A percentile compares a stretch with the other conserved stretches of the same genome.
These are phyloP conservation scores for Cephalopterus ornatus DNA, from an alignment of 2,113 vertebrate species.

Conservation along the genomic window DNA sequence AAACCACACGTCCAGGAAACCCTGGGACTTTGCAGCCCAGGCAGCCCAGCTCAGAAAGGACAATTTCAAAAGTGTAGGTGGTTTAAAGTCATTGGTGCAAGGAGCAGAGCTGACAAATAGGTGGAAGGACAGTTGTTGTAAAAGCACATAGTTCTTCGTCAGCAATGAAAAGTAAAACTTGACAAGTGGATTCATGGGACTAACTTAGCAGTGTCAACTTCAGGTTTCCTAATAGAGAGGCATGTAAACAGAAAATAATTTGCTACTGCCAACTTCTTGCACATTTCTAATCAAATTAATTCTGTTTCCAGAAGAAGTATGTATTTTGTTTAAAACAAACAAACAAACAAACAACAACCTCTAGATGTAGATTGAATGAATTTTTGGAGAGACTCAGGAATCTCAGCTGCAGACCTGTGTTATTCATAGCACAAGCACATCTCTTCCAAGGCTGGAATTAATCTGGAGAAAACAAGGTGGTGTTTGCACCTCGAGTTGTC, in stretches of 20 bases:
- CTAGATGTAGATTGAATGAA: neutral
- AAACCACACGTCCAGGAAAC: neutral
- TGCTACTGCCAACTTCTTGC: neutral
- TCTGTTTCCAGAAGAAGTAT: neutral
- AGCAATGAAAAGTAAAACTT: neutral
- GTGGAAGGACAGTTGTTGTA: neutral
- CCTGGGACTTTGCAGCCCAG: neutral
- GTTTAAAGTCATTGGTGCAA: neutral
- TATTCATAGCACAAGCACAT: rapidly evolving
- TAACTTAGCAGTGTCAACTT: neutral
- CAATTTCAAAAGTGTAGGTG: neutral
- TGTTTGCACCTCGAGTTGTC: neutral
- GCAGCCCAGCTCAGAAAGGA: neutral
- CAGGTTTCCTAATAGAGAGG: neutral
- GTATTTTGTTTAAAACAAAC: neutral
- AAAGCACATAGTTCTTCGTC: neutral
- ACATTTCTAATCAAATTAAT: neutral
- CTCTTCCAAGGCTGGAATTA: neutral
- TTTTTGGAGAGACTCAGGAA: neutral
- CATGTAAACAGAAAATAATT: neutral
- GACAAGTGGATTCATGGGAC: neutral
- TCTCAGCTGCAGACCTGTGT: neutral
- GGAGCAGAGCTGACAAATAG: neutral
- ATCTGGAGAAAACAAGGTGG: neutral
- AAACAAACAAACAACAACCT: neutral